Evolutionary conservation across 2,113 vertebrate genomes (phyloP).

Genomic region (Sander vitreus): DNA sequence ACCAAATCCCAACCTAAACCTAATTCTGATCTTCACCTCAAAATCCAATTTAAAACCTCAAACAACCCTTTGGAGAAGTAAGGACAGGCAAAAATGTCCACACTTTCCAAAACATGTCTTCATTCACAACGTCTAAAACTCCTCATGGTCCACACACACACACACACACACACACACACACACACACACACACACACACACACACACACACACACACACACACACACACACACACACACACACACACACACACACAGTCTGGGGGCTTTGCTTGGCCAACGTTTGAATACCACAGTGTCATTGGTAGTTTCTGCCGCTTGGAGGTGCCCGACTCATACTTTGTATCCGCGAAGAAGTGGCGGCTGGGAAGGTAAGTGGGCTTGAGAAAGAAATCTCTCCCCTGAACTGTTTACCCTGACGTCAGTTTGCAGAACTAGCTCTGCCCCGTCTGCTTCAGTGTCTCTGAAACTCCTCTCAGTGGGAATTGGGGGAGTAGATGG

Average conservation of each 20-base stretch:
- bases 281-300: conserved; percentile 27
- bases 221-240: conserved; percentile 11
- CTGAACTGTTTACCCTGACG: conserved; percentile 87
- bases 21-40: neutral
- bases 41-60: neutral
- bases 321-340: conserved; percentile 75
- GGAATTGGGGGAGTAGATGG: conserved; percentile 75
- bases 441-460: conserved; percentile 77
- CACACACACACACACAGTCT: neutral
- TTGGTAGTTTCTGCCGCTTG: conserved; percentile 66
- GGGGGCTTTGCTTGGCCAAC: conserved; percentile 5
- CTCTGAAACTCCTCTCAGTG: conserved; percentile 75
- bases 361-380: conserved; percentile 68
- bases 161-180: neutral
- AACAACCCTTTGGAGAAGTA: neutral
- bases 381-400: conserved; percentile 77
- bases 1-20: neutral
- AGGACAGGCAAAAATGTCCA: neutral
- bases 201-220: neutral
- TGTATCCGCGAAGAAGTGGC: neutral
- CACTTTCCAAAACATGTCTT: neutral
- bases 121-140: neutral
- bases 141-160: neutral
- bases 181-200: neutral
- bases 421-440: conserved; percentile 83